Base-by-base conservation (phyloP, 2,888 invertebrate genomes). In the Leptinotarsa peninsularis region DNA sequence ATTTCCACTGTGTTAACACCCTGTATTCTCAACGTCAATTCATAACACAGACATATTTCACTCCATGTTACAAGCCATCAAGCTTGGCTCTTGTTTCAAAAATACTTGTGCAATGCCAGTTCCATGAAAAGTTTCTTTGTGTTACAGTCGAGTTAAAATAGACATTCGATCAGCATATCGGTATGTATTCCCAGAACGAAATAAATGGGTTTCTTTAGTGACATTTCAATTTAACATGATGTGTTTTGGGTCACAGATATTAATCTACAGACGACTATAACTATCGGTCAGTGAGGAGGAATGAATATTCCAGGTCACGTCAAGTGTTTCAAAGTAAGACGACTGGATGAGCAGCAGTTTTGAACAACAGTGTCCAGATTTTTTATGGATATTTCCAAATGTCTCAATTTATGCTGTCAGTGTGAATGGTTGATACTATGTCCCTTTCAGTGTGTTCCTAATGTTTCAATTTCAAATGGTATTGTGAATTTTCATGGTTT, bases 121-220 rank as follows among this genome's bases (percentile, higher is more conserved):
- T 69, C 69, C 56, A 54, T 43, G 69, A 69, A 69, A 56, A 56
- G 56, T 33, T 56, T 69, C 54, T 27, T 69, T 69, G 54, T 69
- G 33, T 69, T 43, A 18, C 69, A 56, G 10, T 69, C 21, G 33
- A 54, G 43, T 69, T 54, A 43, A 69, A 69, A 69, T 69, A 69
- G 54, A 56, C 27, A 69, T 69, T 69, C 43, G 56, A 69, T 69
- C 69, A 69, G 69, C 56, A 56, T 69, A 56, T 69, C 54, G 69
- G 69, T 54, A 69, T 69, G 69, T 33, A 54, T 69, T 69, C 69
- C 33, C 43, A 56, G 69, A 69, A 69, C 56, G n/a, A 69, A 54
- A 63, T 63, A 63, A 63, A 63, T 63, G n/a, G 33, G 63, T 63
- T 63, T n/a, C 63, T 58, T n/a, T 4, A 33, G 63, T 43, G 63